Evolutionary conservation across 37 sponge, comb jelly and placozoan species (phyloP).

Genomic region (Bolinopsis microptera): DNA sequence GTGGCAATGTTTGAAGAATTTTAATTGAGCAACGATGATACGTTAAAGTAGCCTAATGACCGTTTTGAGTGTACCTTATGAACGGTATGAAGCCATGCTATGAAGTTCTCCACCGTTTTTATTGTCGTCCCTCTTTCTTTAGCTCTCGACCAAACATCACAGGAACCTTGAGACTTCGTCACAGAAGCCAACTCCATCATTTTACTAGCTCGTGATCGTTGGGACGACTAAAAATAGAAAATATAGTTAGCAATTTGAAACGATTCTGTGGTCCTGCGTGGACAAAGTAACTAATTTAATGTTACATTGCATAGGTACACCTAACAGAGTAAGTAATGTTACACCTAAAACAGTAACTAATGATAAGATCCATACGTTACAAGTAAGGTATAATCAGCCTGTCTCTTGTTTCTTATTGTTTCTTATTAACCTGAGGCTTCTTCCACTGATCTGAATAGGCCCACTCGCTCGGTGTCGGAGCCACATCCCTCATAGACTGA

Average conservation of each 20-base stretch:
- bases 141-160: constrained; percentile 15
- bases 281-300: too few species aligned
- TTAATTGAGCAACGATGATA: too few species aligned
- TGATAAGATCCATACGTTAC: too few species aligned
- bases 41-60: too few species aligned
- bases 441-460: constrained; percentile 51
- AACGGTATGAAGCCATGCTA: constrained; percentile 1
- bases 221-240: constrained; percentile 6
- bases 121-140: constrained; percentile 26
- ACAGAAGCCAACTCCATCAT: constrained; percentile 52
- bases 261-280: too few species aligned
- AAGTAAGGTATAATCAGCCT: not conserved
- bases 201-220: constrained; percentile 24
- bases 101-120: constrained; percentile 10
- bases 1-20: too few species aligned
- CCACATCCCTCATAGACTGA: constrained; percentile 13
- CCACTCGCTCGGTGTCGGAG: constrained; percentile 18
- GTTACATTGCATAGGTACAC: too few species aligned
- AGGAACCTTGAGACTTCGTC: constrained; percentile 32
- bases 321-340: too few species aligned
- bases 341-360: too few species aligned
- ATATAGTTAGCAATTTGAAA: too few species aligned
- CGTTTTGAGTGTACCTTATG: too few species aligned
- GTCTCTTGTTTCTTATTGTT: too few species aligned
- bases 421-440: not conserved